phyloP scores from a whole-genome alignment of 2,888 invertebrate species.

The Sipunculus nudus region DNA sequence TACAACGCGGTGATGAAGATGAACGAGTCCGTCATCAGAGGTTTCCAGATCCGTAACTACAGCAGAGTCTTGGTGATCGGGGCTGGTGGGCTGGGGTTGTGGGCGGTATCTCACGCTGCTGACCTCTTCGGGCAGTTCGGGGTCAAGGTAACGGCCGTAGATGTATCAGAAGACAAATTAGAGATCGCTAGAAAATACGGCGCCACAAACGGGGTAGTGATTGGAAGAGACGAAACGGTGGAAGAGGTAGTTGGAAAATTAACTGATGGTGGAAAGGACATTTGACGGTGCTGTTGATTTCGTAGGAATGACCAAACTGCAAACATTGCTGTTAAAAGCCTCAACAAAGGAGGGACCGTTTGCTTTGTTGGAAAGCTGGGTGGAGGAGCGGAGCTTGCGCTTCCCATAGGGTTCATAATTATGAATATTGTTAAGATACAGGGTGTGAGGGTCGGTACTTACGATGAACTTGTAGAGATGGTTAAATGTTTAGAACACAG shows the following conservation, averaged over 20 bases:
- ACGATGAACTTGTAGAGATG: slow-evolving; percentile 5
- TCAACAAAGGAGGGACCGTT: slow-evolving; percentile 23
- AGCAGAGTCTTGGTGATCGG: slow-evolving; percentile 27
- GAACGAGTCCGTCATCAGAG: slow-evolving; percentile 17
- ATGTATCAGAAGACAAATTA: slow-evolving; percentile 15
- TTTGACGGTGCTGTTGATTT: slow-evolving; percentile 32
- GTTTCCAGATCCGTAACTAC: slow-evolving; percentile 24
- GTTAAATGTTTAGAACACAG: too few relatives aligned
- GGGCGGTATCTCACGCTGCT: slow-evolving; percentile 21
- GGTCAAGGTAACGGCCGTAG: slow-evolving; percentile 29
- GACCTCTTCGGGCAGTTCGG: slow-evolving; percentile 27
- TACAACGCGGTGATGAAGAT: slow-evolving; percentile 18
- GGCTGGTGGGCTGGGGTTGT: slow-evolving; percentile 24
- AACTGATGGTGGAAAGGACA: slow-evolving; percentile 32
- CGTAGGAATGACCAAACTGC: slow-evolving; percentile 16
- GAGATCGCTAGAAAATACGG: slow-evolving; percentile 8
- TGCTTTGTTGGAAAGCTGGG: slow-evolving; percentile 15
- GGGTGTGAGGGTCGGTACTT: slow-evolving; percentile 13
- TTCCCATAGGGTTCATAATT: slow-evolving; percentile 12
- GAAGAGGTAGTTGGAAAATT: slow-evolving; percentile 20
- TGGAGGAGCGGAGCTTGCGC: slow-evolving; percentile 6
- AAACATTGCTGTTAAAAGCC: slow-evolving; percentile 4
- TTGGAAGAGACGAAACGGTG: slow-evolving; percentile 12
- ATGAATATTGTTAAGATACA: slow-evolving; percentile 7
- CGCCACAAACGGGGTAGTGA: slow-evolving; percentile 29